Percentiles rank a stretch among this genome's conserved stretches.
Evolutionary conservation across 1,140 invertebrate species (phyloP).

Genomic region (Chelonus insularis): DNA sequence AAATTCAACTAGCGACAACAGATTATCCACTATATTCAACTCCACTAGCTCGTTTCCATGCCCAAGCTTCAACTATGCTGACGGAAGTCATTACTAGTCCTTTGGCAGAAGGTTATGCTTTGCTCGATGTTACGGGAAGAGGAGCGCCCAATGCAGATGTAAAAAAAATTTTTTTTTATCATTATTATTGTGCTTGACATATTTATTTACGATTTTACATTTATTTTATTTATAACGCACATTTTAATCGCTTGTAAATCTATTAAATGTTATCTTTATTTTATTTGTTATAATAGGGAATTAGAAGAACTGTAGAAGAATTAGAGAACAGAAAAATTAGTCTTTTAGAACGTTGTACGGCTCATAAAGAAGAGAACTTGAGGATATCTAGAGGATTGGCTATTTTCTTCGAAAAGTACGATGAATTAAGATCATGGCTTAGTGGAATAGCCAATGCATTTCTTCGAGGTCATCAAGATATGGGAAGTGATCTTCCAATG

Average conservation of each 20-base stretch:
- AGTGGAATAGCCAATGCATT: conserved; percentile 72
- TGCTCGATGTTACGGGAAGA: conserved; percentile 72
- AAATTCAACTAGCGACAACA: conserved; percentile 73
- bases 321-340: conserved; percentile 74
- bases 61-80: conserved; percentile 65
- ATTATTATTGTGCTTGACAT: too few species aligned
- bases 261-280: too few species aligned
- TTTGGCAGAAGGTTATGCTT: conserved; percentile 71
- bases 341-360: conserved; percentile 69
- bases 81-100: conserved; percentile 69
- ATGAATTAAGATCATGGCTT: conserved; percentile 74
- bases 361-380: conserved; percentile 73
- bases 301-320: conserved; percentile 70
- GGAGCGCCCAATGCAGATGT: conserved; percentile 69
- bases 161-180: conserved; percentile 21
- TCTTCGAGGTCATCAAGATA: conserved; percentile 73
- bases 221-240: too few species aligned
- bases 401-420: conserved; percentile 72
- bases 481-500: conserved; percentile 72
- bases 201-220: too few species aligned
- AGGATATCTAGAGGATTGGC: conserved; percentile 69
- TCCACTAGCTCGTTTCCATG: conserved; percentile 69
- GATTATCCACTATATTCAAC: conserved; percentile 67
- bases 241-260: too few species aligned
- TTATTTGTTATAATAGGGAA: conserved; percentile 54